Evolutionary conservation across 2,113 vertebrate species (phyloP).

Genomic region (Thunnus maccoyii): DNA sequence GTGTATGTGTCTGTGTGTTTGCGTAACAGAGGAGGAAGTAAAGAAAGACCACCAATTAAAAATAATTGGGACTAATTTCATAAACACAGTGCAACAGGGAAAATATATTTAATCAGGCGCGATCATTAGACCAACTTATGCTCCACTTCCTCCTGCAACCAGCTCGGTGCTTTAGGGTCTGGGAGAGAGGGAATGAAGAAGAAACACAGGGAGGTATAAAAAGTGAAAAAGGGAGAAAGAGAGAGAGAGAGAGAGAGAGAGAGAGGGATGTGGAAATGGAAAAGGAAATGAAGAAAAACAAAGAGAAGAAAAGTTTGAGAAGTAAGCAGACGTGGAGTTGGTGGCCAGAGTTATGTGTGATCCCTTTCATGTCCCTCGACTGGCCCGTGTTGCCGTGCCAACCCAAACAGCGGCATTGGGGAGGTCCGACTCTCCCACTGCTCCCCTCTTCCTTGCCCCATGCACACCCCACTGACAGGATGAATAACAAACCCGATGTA

Average conservation of each 20-base stretch:
- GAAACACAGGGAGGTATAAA: slow-evolving; percentile 6
- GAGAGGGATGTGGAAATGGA: slow-evolving; percentile 32
- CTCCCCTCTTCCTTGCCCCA: slow-evolving; percentile 54
- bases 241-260: slow-evolving; percentile 10
- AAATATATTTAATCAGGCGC: slow-evolving; percentile 77
- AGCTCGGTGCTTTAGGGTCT: slow-evolving; percentile 53
- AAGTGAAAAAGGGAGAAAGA: not conserved
- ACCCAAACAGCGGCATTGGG: slow-evolving; percentile 75
- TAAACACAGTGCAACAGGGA: slow-evolving; percentile 69
- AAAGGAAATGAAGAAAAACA: slow-evolving; percentile 47
- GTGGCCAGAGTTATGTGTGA: slow-evolving; percentile 71
- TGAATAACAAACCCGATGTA: slow-evolving; percentile 75
- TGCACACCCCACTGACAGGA: slow-evolving; percentile 74
- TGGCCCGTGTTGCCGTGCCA: slow-evolving; percentile 72
- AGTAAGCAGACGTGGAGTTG: slow-evolving; percentile 52
- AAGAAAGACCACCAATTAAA: slow-evolving; percentile 79
- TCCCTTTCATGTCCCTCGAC: slow-evolving; percentile 77
- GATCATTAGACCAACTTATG: slow-evolving; percentile 69
- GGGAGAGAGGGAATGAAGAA: not conserved
- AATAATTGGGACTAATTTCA: slow-evolving; percentile 83
- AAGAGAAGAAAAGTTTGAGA: slow-evolving; percentile 59
- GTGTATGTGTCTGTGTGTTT: slow-evolving; percentile 49
- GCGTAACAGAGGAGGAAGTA: slow-evolving; percentile 63
- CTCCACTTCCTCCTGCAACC: slow-evolving; percentile 61
- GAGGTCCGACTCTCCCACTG: slow-evolving; percentile 65